Evolutionary conservation across 2,888 invertebrate species (phyloP).

Genomic region (Gortyna flavago): DNA sequence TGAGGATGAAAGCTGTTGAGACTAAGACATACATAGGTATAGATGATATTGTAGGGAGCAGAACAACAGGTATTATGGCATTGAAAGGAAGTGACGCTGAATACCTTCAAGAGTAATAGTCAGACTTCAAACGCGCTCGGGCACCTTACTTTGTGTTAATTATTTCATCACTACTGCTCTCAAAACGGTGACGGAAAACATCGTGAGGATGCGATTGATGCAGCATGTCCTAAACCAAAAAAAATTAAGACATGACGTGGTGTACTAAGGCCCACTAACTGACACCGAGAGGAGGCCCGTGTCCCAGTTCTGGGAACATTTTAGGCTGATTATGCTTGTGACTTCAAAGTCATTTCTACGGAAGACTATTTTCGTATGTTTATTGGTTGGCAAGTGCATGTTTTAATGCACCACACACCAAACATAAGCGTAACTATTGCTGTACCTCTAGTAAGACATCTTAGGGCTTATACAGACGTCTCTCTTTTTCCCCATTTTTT

Average conservation of each 20-base stretch:
- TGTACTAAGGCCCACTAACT: not conserved
- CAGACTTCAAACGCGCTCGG: not conserved
- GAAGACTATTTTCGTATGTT: not conserved
- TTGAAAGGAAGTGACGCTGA: not conserved
- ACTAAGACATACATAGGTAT: not conserved
- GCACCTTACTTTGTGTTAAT: too few relatives aligned
- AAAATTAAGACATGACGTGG: not conserved
- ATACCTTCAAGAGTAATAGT: not conserved
- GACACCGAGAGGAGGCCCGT: not conserved
- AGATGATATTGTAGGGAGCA: not conserved
- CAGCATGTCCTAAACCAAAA: too few relatives aligned
- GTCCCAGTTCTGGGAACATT: not conserved
- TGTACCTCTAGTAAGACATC: not conserved
- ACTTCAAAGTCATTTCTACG: not conserved
- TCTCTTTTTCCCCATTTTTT: too few relatives aligned
- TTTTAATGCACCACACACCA: not conserved
- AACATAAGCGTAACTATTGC: not conserved
- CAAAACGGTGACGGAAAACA: too few relatives aligned
- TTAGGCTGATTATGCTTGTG: not conserved
- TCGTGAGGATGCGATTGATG: too few relatives aligned
- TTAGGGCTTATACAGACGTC: not conserved
- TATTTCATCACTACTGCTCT: too few relatives aligned
- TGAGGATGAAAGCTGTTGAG: conserved; percentile 15
- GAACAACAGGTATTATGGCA: not conserved
- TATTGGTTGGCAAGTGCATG: too few relatives aligned